phyloP scores from a whole-genome alignment of 2,113 vertebrate species.

The Nesoenas mayeri region DNA sequence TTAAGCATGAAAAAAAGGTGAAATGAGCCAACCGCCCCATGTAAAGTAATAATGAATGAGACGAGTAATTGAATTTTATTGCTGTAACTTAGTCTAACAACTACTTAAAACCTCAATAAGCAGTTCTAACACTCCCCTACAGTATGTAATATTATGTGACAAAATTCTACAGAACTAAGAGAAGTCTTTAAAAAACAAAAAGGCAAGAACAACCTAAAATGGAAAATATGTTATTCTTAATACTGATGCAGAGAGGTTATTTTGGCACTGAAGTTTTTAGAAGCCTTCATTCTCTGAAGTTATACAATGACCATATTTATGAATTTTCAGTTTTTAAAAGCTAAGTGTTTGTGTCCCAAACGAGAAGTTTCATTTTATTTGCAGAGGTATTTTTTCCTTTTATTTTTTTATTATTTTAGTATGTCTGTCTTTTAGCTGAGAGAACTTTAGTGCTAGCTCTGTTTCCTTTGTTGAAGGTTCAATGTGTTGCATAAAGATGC shows the following conservation, averaged over 20 bases:
- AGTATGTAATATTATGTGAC: constrained; percentile 72
- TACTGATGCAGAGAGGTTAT: constrained; percentile 74
- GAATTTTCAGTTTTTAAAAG: constrained; percentile 65
- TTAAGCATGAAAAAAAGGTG: constrained; percentile 92
- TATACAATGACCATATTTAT: constrained; percentile 52
- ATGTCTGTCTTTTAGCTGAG: constrained; percentile 29
- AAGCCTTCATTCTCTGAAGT: constrained; percentile 78
- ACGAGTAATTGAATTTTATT: constrained; percentile 72
- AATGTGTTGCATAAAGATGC: constrained; percentile 11
- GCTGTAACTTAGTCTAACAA: constrained; percentile 78
- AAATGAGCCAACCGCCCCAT: constrained; percentile 80
- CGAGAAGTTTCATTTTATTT: constrained; percentile 58
- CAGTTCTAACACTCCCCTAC: constrained; percentile 73
- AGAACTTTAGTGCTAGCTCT: constrained; percentile 46
- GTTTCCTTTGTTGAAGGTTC: constrained; percentile 29
- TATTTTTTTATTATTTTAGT: constrained; percentile 44
- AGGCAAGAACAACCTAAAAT: constrained; percentile 76
- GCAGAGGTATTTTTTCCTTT: constrained; percentile 22
- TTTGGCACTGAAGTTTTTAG: constrained; percentile 75
- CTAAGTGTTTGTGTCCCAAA: constrained; percentile 51
- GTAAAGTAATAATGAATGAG: constrained; percentile 57
- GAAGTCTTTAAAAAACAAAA: constrained; percentile 46
- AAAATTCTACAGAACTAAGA: constrained; percentile 69
- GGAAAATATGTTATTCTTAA: constrained; percentile 68
- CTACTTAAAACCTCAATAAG: constrained; percentile 78